Conservation (phyloP, 2,113 vertebrate genomes). For the Hydrochoerus hydrochaeris region DNA sequence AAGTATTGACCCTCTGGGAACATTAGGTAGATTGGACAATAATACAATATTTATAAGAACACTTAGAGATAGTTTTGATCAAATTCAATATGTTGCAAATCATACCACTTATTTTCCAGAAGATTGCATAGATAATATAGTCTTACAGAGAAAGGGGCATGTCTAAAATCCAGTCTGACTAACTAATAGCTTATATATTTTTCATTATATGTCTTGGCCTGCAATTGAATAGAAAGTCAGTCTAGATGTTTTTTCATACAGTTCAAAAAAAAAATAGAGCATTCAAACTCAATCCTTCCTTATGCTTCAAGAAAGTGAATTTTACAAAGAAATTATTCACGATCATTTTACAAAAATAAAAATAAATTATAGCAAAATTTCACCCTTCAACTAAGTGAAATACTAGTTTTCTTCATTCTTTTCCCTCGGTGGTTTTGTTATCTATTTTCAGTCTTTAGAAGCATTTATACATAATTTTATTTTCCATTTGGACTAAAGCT, state of each 20-base stretch:
- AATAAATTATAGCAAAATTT: not conserved
- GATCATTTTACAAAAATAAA: not conserved
- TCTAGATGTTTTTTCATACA: not conserved
- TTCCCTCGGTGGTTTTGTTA: fast-evolving
- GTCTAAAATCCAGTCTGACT: not conserved
- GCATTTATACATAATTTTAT: not conserved
- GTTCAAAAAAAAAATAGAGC: not conserved
- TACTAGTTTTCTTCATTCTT: not conserved
- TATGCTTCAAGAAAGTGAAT: not conserved
- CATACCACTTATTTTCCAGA: not conserved
- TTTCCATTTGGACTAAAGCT: slow-evolving; percentile 18
- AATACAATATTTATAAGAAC: not conserved
- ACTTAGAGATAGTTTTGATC: not conserved
- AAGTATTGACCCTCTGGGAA: not conserved
- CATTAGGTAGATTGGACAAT: not conserved
- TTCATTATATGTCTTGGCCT: not conserved
- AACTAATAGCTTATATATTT: fast-evolving
- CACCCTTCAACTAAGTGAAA: not conserved
- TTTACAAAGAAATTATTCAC: not conserved
- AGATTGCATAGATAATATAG: not conserved
- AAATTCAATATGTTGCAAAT: not conserved
- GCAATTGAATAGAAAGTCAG: not conserved
- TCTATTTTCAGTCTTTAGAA: slow-evolving; percentile 1
- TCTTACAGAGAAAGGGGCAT: no score
- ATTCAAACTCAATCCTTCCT: not conserved